Conservation (phyloP, 2,888 invertebrate species). For the Ormyrus pomaceus region DNA sequence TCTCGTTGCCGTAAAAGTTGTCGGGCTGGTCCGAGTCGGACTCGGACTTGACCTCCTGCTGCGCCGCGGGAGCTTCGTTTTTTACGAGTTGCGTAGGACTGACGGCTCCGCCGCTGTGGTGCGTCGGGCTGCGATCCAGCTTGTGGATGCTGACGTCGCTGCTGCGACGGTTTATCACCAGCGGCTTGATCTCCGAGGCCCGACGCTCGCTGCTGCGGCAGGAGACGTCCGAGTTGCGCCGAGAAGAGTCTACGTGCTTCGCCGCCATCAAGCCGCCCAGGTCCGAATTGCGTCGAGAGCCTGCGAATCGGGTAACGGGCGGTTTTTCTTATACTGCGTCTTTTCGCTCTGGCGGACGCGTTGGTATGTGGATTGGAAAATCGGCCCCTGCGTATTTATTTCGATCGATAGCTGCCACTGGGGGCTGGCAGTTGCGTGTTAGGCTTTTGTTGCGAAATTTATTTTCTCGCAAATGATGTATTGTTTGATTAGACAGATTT, state of each 20-base stretch:
- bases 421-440: too few relatives aligned
- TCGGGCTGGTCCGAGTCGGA: constrained; percentile 73
- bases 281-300: constrained; percentile 71
- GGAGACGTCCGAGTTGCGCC: constrained; percentile 70
- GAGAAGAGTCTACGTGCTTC: constrained; percentile 64
- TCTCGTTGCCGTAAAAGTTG: constrained; percentile 60
- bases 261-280: constrained; percentile 63
- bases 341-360: too few relatives aligned
- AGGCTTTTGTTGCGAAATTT: too few relatives aligned
- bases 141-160: constrained; percentile 71
- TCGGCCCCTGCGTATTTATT: too few relatives aligned
- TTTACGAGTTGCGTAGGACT: too few relatives aligned
- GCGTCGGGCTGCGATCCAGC: constrained; percentile 69
- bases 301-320: constrained; percentile 51
- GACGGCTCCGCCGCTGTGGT: constrained; percentile 57
- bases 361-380: too few relatives aligned
- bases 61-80: background rate
- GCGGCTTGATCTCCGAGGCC: constrained; percentile 28
- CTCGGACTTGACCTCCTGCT: constrained; percentile 63
- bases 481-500: too few relatives aligned
- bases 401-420: too few relatives aligned
- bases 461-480: too few relatives aligned
- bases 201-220: constrained; percentile 59
- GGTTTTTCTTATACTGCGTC: background rate
- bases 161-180: constrained; percentile 64